phyloP scores from a whole-genome alignment of 1,140 invertebrate genomes.

The Musca vetustissima region DNA sequence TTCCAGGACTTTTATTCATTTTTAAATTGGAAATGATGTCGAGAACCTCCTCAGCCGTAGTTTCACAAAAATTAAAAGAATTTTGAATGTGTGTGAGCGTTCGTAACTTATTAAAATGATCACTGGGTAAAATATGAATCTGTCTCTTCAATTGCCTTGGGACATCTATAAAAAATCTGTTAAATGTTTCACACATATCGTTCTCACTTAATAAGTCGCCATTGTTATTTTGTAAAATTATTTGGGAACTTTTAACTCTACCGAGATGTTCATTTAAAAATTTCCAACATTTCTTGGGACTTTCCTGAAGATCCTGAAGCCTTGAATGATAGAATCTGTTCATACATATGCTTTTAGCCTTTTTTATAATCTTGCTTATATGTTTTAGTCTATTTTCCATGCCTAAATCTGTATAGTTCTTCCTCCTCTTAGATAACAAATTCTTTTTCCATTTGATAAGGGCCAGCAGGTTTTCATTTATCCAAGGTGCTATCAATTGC shows the following conservation, averaged over 20 bases:
- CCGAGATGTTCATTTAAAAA: not conserved
- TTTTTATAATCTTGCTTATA: not conserved
- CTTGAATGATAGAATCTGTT: not conserved
- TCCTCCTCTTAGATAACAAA: not conserved
- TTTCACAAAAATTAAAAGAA: not conserved
- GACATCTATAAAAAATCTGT: not conserved
- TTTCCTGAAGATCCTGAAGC: not conserved
- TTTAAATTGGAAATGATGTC: not conserved
- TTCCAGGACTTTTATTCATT: not conserved
- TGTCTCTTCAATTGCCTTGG: not conserved
- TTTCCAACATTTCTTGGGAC: constrained; percentile 1
- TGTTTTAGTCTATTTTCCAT: not conserved
- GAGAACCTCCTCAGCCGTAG: not conserved
- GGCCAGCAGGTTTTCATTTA: not conserved
- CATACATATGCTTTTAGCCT: not conserved
- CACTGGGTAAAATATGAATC: not conserved
- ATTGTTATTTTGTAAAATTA: no score
- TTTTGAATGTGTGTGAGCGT: not conserved
- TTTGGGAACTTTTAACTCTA: not conserved
- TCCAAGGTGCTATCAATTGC: not conserved
- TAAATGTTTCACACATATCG: not conserved
- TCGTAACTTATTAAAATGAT: not conserved
- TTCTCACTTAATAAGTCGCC: no score
- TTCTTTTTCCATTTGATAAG: not conserved
- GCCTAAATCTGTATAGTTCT: not conserved